phyloP scores from a whole-genome alignment of 1,140 invertebrate species.

The Sipha flava region DNA sequence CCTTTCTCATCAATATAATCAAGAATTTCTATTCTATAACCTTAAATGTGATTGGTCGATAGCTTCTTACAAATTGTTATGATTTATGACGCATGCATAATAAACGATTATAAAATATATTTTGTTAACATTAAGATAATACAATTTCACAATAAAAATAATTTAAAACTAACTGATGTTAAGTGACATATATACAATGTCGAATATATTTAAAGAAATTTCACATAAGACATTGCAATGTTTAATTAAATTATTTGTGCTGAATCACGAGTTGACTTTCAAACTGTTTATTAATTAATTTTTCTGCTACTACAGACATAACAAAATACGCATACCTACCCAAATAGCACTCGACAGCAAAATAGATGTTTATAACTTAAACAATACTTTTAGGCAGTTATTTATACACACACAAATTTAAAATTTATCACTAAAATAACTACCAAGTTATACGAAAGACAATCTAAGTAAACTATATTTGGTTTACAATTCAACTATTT shows the following conservation, averaged over 20 bases:
- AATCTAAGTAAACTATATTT: too few species aligned
- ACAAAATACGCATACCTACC: neutral
- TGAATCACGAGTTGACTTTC: neutral
- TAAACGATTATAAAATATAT: conserved; percentile 2
- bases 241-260: neutral
- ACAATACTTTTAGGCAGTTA: neutral
- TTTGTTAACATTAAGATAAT: neutral
- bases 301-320: neutral
- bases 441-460: too few species aligned
- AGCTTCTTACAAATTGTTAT: neutral
- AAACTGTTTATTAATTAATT: neutral
- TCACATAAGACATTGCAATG: neutral
- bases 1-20: neutral
- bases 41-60: neutral
- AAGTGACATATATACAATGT: neutral
- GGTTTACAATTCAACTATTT: too few species aligned
- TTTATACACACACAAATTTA: neutral
- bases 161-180: too few species aligned
- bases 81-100: neutral
- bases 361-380: too few species aligned
- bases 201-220: neutral
- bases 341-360: neutral
- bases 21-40: neutral
- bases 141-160: neutral
- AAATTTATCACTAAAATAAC: neutral